Evolutionary conservation across 92 coral and sea anemone genomes (phyloP).

Genomic region (Porites lobata): DNA sequence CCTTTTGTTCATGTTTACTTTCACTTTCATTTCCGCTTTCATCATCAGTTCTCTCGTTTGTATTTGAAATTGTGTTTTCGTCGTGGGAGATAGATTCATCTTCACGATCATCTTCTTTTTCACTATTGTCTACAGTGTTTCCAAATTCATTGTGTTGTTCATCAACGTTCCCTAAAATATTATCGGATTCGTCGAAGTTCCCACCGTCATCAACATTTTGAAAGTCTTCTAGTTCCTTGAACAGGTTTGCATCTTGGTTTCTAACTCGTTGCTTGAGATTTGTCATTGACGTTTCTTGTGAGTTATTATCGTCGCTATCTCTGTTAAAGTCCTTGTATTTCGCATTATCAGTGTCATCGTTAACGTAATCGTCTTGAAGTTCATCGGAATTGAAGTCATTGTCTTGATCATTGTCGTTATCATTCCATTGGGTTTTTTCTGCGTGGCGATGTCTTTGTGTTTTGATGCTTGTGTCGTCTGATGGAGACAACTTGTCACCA

Average conservation of each 20-base stretch:
- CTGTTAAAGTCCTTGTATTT: background rate
- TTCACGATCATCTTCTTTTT: background rate
- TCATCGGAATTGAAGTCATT: background rate
- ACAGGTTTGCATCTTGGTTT: constrained; percentile 32
- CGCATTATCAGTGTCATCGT: constrained; percentile 8
- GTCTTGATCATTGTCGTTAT: background rate
- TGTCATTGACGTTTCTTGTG: constrained; percentile 4
- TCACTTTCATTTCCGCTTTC: background rate
- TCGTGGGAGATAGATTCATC: constrained; percentile 6
- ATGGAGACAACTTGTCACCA: background rate
- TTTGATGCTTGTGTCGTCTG: background rate
- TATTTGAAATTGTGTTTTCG: background rate
- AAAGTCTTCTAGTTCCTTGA: constrained; percentile 30
- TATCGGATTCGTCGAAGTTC: constrained; percentile 17
- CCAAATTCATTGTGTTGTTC: background rate
- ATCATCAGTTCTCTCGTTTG: background rate
- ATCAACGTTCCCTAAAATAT: constrained; percentile 1
- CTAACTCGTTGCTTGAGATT: constrained; percentile 16
- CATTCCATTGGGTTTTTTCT: constrained; percentile 8
- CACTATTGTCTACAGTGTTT: background rate
- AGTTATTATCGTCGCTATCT: background rate
- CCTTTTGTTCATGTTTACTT: background rate
- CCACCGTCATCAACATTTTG: constrained; percentile 12
- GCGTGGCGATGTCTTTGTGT: background rate
- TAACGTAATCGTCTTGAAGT: background rate